These are phyloP conservation scores for Ophion costatus DNA, from an alignment of 2,888 invertebrate genomes.

Conservation along the genomic window DNA sequence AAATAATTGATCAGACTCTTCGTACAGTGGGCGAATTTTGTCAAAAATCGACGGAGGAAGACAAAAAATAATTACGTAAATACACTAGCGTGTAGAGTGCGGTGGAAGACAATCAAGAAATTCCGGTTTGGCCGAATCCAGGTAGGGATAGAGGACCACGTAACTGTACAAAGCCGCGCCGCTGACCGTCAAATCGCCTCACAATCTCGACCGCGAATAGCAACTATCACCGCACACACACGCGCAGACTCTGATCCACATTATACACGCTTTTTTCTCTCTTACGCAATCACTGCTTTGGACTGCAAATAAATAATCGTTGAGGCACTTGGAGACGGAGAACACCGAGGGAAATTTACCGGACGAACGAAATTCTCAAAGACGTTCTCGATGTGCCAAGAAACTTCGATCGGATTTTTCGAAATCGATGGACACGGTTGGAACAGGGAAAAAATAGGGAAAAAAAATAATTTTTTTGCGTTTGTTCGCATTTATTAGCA, in stretches of 20 bases:
- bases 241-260: background rate
- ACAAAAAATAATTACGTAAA: background rate
- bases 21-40: background rate
- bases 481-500: no score
- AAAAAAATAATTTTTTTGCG: no score
- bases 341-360: background rate
- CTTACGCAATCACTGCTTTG: background rate
- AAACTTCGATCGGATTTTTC: no score
- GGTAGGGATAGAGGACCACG: conserved; percentile 51
- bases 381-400: no score
- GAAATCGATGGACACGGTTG: no score
- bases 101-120: conserved; percentile 26
- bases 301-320: conserved; percentile 2
- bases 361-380: background rate
- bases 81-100: background rate
- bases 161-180: conserved; percentile 53
- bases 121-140: conserved; percentile 52
- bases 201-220: conserved; percentile 35
- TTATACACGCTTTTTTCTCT: conserved; percentile 3
- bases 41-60: background rate
- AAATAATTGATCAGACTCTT: no score
- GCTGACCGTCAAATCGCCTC: conserved; percentile 54
- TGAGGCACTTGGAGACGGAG: background rate
- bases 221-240: background rate
- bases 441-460: no score